A percentile compares a stretch with the other conserved stretches of the same genome.
phyloP scores from a whole-genome alignment of 2,888 invertebrate genomes.

The Cepaea hortensis region DNA sequence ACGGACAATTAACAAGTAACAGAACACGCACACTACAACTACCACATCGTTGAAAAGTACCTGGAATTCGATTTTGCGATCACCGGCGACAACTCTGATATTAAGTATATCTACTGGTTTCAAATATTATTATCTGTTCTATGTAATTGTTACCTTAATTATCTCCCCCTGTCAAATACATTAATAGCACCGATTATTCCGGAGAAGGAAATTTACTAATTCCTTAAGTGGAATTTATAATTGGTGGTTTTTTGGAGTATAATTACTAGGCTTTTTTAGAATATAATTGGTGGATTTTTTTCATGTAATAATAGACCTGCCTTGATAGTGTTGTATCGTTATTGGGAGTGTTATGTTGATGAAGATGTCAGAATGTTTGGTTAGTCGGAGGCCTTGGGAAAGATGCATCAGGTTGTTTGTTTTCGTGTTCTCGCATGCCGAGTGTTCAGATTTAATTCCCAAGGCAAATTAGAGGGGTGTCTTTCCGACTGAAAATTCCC shows the following conservation, averaged over 20 bases:
- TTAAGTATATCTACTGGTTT: neutral
- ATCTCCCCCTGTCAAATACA: neutral
- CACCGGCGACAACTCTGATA: neutral
- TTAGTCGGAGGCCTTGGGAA: too few species aligned
- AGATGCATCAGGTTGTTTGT: too few species aligned
- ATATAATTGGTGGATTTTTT: neutral
- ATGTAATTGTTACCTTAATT: neutral
- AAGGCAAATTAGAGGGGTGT: too few species aligned
- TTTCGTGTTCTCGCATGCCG: too few species aligned
- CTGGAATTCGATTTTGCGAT: neutral
- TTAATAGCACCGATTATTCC: neutral
- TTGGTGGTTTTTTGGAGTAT: neutral
- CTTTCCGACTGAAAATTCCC: too few species aligned
- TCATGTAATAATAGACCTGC: neutral
- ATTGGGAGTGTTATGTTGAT: neutral
- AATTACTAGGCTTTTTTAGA: too few species aligned
- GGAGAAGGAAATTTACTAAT: neutral
- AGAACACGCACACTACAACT: neutral
- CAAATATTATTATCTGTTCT: conserved; percentile 3
- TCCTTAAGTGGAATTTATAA: conserved; percentile 14
- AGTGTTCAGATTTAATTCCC: too few species aligned
- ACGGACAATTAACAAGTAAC: too few species aligned
- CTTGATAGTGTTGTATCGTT: neutral
- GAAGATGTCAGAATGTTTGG: too few species aligned
- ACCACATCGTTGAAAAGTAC: neutral